Percentiles rank a stretch among this genome's conserved stretches.
phyloP scores from a whole-genome alignment of 2,113 vertebrate genomes.

The Henicopernis longicauda region DNA sequence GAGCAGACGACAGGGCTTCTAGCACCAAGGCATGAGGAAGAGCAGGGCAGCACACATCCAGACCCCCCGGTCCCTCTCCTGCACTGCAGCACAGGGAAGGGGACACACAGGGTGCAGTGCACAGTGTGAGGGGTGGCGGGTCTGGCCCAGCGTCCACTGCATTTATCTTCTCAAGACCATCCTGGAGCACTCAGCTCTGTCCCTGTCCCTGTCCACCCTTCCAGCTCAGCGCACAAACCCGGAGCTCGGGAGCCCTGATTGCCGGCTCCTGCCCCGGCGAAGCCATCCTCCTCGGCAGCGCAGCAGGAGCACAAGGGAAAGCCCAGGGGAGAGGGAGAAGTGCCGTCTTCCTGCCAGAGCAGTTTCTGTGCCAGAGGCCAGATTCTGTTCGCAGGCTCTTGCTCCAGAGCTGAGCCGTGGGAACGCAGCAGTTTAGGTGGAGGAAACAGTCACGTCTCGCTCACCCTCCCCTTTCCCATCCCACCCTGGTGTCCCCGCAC shows the following conservation, averaged over 20 bases:
- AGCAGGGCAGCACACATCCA: not conserved
- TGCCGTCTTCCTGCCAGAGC: not conserved
- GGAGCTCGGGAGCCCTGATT: not conserved
- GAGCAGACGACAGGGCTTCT: not conserved
- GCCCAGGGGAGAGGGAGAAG: not conserved
- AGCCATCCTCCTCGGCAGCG: not conserved
- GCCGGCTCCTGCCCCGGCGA: rapidly evolving
- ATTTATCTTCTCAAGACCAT: not conserved
- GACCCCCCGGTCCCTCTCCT: not conserved
- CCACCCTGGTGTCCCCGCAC: rapidly evolving
- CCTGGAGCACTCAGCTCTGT: not conserved
- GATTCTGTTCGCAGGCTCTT: not conserved
- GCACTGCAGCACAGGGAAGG: rapidly evolving
- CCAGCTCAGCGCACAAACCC: not conserved
- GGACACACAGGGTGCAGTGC: not conserved
- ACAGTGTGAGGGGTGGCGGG: not conserved
- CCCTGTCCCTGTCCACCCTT: not conserved
- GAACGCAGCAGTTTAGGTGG: not conserved
- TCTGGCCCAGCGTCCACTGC: rapidly evolving
- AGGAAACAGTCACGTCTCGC: rapidly evolving
- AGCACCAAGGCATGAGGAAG: not conserved
- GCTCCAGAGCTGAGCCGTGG: not conserved
- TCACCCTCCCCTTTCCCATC: not conserved
- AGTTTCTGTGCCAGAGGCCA: not conserved
- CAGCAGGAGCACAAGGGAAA: not conserved